Evolutionary conservation across 2,797 vertebrate species (phyloP).

Genomic region (Melanogrammus aeglefinus): DNA sequence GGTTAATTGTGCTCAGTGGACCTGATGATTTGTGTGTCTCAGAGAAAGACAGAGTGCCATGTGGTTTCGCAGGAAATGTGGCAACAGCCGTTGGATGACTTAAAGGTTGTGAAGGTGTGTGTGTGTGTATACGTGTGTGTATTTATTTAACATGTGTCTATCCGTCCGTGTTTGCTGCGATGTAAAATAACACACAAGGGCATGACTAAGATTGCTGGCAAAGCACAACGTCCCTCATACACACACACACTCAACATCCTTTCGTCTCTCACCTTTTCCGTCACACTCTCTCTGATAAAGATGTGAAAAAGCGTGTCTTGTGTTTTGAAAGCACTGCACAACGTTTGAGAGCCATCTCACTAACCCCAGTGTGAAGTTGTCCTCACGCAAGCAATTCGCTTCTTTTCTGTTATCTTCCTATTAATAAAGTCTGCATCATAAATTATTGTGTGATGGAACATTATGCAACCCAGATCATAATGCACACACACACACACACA

Average conservation of each 20-base stretch:
- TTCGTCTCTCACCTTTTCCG: slow-evolving; percentile 9
- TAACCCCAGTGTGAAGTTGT: not conserved
- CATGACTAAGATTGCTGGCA: slow-evolving; percentile 8
- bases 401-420: not conserved
- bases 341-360: not conserved
- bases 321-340: not conserved
- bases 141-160: not conserved
- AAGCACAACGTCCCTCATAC: slow-evolving; percentile 24
- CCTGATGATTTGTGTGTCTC: not conserved
- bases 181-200: slow-evolving; percentile 24
- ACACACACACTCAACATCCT: not conserved
- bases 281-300: not conserved
- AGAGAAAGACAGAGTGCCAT: not conserved
- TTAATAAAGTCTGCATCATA: not conserved
- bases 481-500: not conserved
- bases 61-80: not conserved
- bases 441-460: not conserved
- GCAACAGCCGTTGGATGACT: not conserved
- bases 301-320: not conserved
- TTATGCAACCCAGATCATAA: not conserved
- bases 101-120: slow-evolving; percentile 1
- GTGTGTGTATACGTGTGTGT: slow-evolving; percentile 8
- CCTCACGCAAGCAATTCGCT: not conserved
- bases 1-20: not conserved
- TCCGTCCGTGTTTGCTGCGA: slow-evolving; percentile 13